Evolutionary conservation across 2,888 invertebrate species (phyloP), one percentile per base, ranked within the genome.

Genomic region (Anagyrus pseudococci): DNA sequence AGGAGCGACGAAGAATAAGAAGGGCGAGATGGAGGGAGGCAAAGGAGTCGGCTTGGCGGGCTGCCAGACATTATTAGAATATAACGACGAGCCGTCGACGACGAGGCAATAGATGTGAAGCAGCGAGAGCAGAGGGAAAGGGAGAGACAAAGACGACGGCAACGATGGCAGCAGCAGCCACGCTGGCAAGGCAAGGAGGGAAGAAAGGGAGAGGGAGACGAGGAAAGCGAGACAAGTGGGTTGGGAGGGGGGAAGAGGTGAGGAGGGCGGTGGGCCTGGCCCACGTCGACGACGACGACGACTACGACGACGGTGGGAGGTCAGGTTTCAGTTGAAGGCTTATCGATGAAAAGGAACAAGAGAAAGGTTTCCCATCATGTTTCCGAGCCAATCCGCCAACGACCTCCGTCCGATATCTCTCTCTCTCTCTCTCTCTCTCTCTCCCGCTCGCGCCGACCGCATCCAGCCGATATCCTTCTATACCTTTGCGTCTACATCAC

Each of bases 291-390:
- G 29, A 29, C 50, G 62, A 55, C n/a, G n/a, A n/a, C n/a, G n/a
- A n/a, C n/a, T n/a, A n/a, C n/a, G n/a, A n/a, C n/a, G 60, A 6
- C 15, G 47, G 20, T 1, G 52, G 10, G 52, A 55, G 62, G 61
- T 63, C 62, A 53, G 59, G 59, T 63, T 67, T 67, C 65, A 55
- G 50, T 37, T 40, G 58, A 60, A 53, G 64, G 62, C 64, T 64
- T 64, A 69, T 66, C 66, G 67, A 61, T 66, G 66, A 66, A 65
- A 62, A 61, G 63, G 64, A 67, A 66, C 66, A 65, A 63, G 63
- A 64, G 64, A 67, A 68, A 67, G 66, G 67, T 65, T 69, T 65
- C 63, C 61, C 65, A 59, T 58, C 44, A 48, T 53, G 48, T 55
- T 58, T 46, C 59, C 60, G 53, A 58, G 66, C 49, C 66, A 65